These are phyloP conservation scores for Cololabis saira DNA, from an alignment of 2,113 vertebrate genomes.

Conservation along the genomic window DNA sequence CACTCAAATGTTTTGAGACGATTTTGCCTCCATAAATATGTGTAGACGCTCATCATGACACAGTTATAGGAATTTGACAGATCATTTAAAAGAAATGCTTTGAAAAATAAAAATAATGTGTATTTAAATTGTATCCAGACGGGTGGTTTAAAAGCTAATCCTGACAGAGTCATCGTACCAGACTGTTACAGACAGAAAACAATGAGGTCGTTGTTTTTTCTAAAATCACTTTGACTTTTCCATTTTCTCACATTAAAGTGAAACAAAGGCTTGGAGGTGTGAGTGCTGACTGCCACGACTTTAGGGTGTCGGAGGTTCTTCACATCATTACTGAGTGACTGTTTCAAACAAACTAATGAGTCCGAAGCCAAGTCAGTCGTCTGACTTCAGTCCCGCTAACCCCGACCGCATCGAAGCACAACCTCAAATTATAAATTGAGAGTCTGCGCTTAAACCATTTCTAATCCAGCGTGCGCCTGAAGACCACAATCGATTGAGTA, in stretches of 20 bases:
- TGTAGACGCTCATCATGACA: too few relatives aligned
- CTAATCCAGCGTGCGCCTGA: not conserved
- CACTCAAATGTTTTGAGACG: too few relatives aligned
- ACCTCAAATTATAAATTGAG: conserved; percentile 37
- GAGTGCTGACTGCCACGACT: conserved; percentile 4
- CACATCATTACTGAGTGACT: not conserved
- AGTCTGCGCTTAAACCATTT: conserved; percentile 13
- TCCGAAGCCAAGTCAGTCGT: conserved; percentile 20
- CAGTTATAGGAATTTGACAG: too few relatives aligned
- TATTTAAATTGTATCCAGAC: not conserved
- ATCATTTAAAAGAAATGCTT: too few relatives aligned
- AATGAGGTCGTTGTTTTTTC: not conserved
- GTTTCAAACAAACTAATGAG: not conserved
- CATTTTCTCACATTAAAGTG: not conserved
- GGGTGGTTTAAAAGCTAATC: too few relatives aligned
- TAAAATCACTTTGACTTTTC: not conserved
- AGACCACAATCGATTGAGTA: not conserved
- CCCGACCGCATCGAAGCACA: conserved; percentile 20
- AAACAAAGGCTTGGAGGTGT: not conserved
- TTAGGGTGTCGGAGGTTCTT: conserved; percentile 20
- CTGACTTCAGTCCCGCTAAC: not conserved
- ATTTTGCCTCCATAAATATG: too few relatives aligned
- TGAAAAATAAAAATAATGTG: too few relatives aligned
- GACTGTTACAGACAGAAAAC: too few relatives aligned
- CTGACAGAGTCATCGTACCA: too few relatives aligned